Evolutionary conservation across 2,888 invertebrate species (phyloP), one percentile per base, ranked within the genome.

Genomic region (Calliscelio sp.): DNA sequence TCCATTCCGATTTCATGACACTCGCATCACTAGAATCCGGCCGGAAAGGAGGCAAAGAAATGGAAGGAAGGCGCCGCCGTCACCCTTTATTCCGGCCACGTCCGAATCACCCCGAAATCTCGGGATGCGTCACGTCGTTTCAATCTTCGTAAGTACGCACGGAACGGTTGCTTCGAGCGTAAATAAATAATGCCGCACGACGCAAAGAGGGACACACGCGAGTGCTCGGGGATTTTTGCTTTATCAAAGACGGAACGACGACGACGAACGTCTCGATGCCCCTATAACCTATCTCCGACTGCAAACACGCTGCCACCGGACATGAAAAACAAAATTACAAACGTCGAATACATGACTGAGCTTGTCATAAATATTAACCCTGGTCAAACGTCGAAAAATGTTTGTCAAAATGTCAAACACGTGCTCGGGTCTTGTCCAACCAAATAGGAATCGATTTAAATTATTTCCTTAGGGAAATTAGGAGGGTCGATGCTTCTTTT

Each of bases 171-270:
- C 85, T 85, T 86, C 88, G 88, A 89, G 87, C 87, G 88, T 88
- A 89, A 90, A 91, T 91, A 91, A 90, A 90, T 90, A 90, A 85
- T 82, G 82, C 65, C 57, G 53, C 68, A 32, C 28, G 63, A 59
- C 55, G 70, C 70, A 84, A 73, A 77, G 28, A 68, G 80, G 66
- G 68, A 61, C 63, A 51, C 61, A 51, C 75, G 71, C 61, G 55
- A 83, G 74, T 38, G 78, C 61, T 63, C 55, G 65, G 53, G 55
- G 55, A 80, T 55, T 84, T 65, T 80, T 66, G 61, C 73, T 55
- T 83, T 77, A 73, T 78, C 66, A 78, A 78, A 66, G 66, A 11
- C 55, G 18, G 18, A 16, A 22, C n/a, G 41, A 1, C n/a, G 41
- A 1, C 61, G 51, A 22, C 25, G 25, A 46, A 46, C 38, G 41